Evolutionary conservation across 2,113 vertebrate species (phyloP).

Genomic region (Eira barbara): DNA sequence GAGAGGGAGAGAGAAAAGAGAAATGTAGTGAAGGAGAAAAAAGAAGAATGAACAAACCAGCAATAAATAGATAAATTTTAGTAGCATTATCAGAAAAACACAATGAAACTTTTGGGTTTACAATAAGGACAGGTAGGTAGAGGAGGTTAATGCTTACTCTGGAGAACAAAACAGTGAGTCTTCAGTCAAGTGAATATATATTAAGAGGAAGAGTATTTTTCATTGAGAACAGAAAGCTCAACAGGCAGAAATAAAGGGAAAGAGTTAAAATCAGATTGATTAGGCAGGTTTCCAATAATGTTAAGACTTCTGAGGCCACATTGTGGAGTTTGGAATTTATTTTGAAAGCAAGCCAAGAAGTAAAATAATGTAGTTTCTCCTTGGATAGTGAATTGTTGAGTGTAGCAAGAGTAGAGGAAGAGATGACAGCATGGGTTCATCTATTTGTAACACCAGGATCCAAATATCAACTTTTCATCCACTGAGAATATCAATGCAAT

Average conservation of each 20-base stretch:
- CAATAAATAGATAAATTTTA: background rate
- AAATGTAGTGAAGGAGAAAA: fast-evolving
- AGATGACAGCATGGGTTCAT: background rate
- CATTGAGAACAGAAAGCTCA: background rate
- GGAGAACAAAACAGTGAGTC: background rate
- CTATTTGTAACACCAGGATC: background rate
- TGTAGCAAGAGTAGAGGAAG: background rate
- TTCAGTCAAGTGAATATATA: background rate
- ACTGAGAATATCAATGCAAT: background rate
- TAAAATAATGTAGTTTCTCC: background rate
- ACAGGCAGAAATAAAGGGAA: background rate
- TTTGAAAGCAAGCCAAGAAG: background rate
- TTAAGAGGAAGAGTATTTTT: background rate
- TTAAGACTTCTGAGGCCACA: fast-evolving
- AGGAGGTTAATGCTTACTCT: background rate
- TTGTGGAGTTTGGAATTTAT: background rate
- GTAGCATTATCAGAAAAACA: background rate
- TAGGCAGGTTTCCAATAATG: background rate
- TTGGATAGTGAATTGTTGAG: background rate
- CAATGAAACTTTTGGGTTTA: too few relatives aligned
- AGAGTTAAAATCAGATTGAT: background rate
- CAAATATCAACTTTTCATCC: background rate
- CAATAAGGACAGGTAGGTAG: background rate
- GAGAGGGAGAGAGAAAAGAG: background rate
- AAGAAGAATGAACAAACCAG: background rate